phyloP scores from a whole-genome alignment of 2,113 vertebrate species.

The Aldabrachelys gigantea region DNA sequence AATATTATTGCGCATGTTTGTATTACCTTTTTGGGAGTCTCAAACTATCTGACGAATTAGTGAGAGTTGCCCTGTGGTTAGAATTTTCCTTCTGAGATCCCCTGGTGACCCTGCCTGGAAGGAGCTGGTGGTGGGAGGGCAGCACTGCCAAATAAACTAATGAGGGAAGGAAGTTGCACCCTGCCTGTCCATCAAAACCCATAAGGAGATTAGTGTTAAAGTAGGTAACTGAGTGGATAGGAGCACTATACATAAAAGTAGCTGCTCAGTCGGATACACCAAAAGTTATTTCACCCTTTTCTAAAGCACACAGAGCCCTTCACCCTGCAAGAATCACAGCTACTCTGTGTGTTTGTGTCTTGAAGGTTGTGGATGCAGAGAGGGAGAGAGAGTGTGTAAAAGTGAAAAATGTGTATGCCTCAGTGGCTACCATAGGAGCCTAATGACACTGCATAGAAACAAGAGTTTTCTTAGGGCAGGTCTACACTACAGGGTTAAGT shows the following conservation, averaged over 20 bases:
- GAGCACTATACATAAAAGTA: background rate
- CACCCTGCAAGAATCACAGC: background rate
- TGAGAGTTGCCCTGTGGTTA: background rate
- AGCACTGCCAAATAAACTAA: background rate
- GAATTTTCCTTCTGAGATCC: background rate
- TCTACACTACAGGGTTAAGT: too few species aligned
- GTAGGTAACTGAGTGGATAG: background rate
- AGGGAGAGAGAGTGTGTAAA: background rate
- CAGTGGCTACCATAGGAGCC: background rate
- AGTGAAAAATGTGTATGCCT: background rate
- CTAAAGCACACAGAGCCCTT: background rate
- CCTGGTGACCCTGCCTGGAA: background rate
- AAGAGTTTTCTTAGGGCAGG: background rate
- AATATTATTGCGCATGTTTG: background rate
- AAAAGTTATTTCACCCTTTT: background rate
- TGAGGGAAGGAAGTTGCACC: background rate
- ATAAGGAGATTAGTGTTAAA: background rate
- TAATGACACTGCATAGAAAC: background rate
- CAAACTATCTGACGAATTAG: background rate
- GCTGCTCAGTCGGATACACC: background rate
- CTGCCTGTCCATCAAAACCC: background rate
- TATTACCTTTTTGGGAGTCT: background rate
- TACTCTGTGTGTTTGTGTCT: background rate
- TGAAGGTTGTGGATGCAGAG: background rate
- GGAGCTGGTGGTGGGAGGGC: fast-evolving